Evolutionary conservation across 2,797 vertebrate genomes (phyloP).

Genomic region (Lutra lutra): DNA sequence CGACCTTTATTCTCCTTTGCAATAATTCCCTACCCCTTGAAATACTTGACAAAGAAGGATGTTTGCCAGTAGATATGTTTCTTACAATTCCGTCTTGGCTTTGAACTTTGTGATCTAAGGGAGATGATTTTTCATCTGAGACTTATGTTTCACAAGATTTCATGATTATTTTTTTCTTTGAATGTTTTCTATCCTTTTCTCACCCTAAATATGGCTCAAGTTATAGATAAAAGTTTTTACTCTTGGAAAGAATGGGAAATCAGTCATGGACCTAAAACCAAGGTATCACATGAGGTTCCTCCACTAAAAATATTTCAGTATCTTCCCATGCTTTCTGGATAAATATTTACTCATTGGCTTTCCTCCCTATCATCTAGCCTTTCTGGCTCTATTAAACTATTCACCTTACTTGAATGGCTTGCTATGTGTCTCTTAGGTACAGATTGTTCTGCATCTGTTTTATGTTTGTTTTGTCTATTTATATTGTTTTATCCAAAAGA

Average conservation of each 20-base stretch:
- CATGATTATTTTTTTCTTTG: neutral
- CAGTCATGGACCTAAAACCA: neutral
- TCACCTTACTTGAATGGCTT: neutral
- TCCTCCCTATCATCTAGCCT: neutral
- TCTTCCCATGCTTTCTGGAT: neutral
- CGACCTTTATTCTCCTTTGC: constrained; percentile 47
- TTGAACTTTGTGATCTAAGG: neutral
- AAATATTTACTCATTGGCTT: neutral
- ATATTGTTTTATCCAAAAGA: constrained; percentile 6
- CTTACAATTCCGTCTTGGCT: neutral
- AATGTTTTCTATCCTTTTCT: neutral
- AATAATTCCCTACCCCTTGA: neutral
- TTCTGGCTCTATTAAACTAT: neutral
- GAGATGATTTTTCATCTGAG: neutral
- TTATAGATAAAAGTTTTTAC: neutral
- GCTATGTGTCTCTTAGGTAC: neutral
- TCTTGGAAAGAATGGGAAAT: neutral
- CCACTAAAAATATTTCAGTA: neutral
- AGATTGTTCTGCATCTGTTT: neutral
- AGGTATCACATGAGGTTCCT: neutral
- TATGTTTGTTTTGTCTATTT: neutral
- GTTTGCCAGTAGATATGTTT: neutral
- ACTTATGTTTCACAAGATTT: neutral
- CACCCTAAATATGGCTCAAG: neutral
- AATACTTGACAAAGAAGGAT: neutral